Conservation (phyloP, 2,888 invertebrate species). For the Oscheius sp. region DNA sequence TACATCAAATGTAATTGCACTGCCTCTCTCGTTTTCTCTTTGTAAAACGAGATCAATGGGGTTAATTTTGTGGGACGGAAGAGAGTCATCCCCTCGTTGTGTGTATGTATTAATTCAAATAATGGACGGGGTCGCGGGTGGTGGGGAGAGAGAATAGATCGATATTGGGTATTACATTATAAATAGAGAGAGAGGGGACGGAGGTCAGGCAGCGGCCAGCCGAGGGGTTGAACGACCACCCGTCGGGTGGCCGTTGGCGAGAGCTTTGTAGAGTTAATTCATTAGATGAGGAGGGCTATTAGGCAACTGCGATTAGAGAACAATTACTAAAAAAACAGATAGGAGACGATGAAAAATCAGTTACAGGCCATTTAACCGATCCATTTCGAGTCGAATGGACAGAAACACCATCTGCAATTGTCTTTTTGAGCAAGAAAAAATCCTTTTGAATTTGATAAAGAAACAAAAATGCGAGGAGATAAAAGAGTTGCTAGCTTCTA, state of each 20-base stretch:
- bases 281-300: too few relatives aligned
- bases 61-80: neutral
- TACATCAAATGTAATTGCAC: constrained; percentile 31
- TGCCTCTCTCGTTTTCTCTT: too few relatives aligned
- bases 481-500: neutral
- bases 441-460: too few relatives aligned
- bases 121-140: neutral
- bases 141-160: neutral
- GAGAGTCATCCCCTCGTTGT: neutral
- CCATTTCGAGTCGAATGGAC: too few relatives aligned
- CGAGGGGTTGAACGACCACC: neutral
- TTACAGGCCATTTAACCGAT: too few relatives aligned
- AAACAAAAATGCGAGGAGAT: neutral
- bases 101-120: constrained; percentile 4
- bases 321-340: too few relatives aligned
- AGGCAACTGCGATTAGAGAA: too few relatives aligned
- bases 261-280: neutral
- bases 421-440: too few relatives aligned
- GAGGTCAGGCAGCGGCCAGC: constrained; percentile 14
- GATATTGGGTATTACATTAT: constrained; percentile 15
- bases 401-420: too few relatives aligned
- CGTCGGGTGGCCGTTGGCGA: neutral
- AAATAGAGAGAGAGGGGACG: constrained; percentile 19
- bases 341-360: too few relatives aligned
- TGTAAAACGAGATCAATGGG: constrained; percentile 4